Percentiles rank a stretch among this genome's conserved stretches.
These are phyloP conservation scores for Musca domestica DNA, from an alignment of 1,140 invertebrate genomes.

Conservation along the genomic window DNA sequence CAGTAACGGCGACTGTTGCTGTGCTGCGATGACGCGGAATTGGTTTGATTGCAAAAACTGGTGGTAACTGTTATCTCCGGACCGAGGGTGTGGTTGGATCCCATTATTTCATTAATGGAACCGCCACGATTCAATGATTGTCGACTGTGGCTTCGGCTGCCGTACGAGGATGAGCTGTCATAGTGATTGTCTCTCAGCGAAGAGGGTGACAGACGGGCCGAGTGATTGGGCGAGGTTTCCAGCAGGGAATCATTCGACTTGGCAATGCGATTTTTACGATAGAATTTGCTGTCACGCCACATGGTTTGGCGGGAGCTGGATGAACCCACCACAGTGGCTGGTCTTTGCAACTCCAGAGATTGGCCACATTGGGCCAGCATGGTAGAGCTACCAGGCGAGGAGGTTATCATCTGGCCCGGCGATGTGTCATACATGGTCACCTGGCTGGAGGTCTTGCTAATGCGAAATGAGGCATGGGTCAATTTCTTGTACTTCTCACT, in stretches of 20 bases:
- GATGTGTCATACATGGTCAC: constrained; percentile 27
- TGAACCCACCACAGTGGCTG: constrained; percentile 28
- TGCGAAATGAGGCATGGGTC: constrained; percentile 50
- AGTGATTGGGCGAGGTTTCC: constrained; percentile 46
- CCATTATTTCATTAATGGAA: constrained; percentile 31
- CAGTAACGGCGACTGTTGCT: constrained; percentile 37
- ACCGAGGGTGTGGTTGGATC: constrained; percentile 14
- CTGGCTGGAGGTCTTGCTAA: constrained; percentile 44
- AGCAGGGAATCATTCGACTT: constrained; percentile 52
- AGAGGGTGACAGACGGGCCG: constrained; percentile 43
- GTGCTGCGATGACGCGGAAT: background rate
- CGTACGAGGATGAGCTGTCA: constrained; percentile 38
- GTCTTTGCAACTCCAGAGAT: constrained; percentile 37
- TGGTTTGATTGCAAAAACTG: constrained; percentile 39
- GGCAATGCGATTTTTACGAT: constrained; percentile 51
- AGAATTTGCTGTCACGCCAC: constrained; percentile 52
- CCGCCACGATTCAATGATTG: constrained; percentile 29
- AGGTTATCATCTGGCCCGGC: constrained; percentile 25
- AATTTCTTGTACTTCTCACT: constrained; percentile 53
- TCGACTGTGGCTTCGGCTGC: constrained; percentile 43
- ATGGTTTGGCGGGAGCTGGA: constrained; percentile 38
- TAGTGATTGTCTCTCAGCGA: constrained; percentile 49
- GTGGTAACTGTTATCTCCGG: constrained; percentile 41
- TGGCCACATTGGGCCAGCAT: constrained; percentile 30
- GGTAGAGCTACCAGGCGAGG: background rate